Evolutionary conservation across 2,797 vertebrate genomes (phyloP).

Genomic region (Zenarchopterus dispar): DNA sequence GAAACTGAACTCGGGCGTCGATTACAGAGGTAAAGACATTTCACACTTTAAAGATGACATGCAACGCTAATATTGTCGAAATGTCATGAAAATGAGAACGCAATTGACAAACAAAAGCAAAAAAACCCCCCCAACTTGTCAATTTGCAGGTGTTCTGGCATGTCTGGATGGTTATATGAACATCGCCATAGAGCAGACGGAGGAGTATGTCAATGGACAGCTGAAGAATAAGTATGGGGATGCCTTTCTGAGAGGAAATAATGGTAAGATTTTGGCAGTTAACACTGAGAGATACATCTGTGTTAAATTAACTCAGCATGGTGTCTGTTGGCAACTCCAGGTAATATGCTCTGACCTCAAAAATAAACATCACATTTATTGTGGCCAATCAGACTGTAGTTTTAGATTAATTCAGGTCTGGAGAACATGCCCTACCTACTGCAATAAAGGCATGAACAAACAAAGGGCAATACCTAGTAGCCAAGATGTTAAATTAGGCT

Average conservation of each 20-base stretch:
- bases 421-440: no score
- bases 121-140: neutral
- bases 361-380: no score
- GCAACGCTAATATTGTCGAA: neutral
- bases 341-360: no score
- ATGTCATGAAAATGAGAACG: neutral
- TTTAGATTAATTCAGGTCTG: no score
- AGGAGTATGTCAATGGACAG: slow-evolving; percentile 98
- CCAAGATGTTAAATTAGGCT: no score
- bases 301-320: no score
- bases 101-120: no score
- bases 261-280: slow-evolving; percentile 82
- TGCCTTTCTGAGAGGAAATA: slow-evolving; percentile 97
- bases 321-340: no score
- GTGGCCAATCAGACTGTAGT: no score
- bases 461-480: no score
- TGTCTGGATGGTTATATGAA: slow-evolving; percentile 99
- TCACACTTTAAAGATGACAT: no score
- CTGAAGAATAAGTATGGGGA: slow-evolving; percentile 99
- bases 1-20: slow-evolving; percentile 97
- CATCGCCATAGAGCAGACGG: slow-evolving; percentile 98
- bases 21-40: slow-evolving; percentile 91
- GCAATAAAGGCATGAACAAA: no score
- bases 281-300: neutral
- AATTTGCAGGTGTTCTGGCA: slow-evolving; percentile 90